Conservation (phyloP, 2,113 vertebrate genomes). For the Albula goreensis region DNA sequence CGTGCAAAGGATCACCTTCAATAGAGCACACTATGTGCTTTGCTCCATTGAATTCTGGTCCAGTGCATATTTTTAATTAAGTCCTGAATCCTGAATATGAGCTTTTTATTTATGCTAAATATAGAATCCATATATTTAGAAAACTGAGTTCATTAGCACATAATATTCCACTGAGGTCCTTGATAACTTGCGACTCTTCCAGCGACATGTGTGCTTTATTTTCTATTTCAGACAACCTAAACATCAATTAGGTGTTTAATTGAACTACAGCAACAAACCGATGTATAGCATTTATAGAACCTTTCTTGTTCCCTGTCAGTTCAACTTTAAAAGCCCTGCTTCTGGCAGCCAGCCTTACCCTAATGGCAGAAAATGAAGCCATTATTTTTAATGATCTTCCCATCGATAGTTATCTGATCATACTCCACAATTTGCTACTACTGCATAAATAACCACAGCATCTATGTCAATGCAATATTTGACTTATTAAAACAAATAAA, state of each 20-base stretch:
- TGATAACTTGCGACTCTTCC: neutral
- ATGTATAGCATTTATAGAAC: neutral
- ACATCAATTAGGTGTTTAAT: neutral
- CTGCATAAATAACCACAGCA: slow-evolving; percentile 3
- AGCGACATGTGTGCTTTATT: neutral
- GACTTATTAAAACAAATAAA: slow-evolving; percentile 3
- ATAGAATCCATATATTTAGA: neutral
- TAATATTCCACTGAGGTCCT: neutral
- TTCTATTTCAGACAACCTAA: neutral
- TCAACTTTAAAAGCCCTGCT: neutral
- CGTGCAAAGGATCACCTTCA: neutral
- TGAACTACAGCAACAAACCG: neutral
- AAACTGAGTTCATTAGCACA: neutral
- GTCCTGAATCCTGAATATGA: neutral
- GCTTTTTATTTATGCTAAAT: neutral
- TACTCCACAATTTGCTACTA: neutral
- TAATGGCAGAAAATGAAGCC: slow-evolving; percentile 14
- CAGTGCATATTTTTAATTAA: neutral
- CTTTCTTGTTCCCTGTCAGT: neutral
- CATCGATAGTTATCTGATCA: slow-evolving; percentile 2
- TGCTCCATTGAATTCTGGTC: neutral
- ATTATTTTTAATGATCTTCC: slow-evolving; percentile 13
- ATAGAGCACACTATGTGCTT: neutral
- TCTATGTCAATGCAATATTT: slow-evolving; percentile 7
- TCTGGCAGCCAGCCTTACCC: neutral